These are phyloP conservation scores for Caenorhabditis brenneri DNA, from an alignment of 1,140 invertebrate genomes.

Conservation along the genomic window DNA sequence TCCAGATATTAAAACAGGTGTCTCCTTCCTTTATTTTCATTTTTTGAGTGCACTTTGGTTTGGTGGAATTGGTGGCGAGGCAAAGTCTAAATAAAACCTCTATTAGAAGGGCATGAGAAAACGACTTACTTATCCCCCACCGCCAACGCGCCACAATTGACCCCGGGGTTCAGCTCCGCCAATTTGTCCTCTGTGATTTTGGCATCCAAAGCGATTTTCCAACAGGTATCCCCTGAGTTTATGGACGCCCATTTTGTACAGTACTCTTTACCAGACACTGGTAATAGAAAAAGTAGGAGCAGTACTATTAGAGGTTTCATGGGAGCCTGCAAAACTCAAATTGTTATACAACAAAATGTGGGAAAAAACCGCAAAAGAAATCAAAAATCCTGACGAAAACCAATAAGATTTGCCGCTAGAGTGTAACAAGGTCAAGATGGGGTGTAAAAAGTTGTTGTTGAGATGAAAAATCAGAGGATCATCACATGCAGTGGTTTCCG, in stretches of 20 bases:
- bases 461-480: too few relatives aligned
- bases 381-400: too few relatives aligned
- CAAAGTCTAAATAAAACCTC: not conserved
- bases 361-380: not conserved
- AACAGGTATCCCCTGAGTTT: slow-evolving; percentile 5
- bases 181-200: not conserved
- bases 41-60: not conserved
- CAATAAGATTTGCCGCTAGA: too few relatives aligned
- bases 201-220: not conserved
- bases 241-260: not conserved
- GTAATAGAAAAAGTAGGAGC: not conserved
- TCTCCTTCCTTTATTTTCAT: not conserved
- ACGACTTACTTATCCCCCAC: not conserved
- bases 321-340: not conserved
- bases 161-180: not conserved
- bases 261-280: not conserved
- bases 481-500: too few relatives aligned
- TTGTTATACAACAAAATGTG: not conserved
- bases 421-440: too few relatives aligned
- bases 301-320: not conserved
- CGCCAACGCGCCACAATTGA: not conserved
- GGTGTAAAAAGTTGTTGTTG: too few relatives aligned
- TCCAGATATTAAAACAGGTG: not conserved
- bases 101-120: not conserved
- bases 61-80: not conserved